Evolutionary conservation across 2,888 invertebrate species (phyloP), one percentile per base, ranked within the genome.

Genomic region (Panopea generosa): DNA sequence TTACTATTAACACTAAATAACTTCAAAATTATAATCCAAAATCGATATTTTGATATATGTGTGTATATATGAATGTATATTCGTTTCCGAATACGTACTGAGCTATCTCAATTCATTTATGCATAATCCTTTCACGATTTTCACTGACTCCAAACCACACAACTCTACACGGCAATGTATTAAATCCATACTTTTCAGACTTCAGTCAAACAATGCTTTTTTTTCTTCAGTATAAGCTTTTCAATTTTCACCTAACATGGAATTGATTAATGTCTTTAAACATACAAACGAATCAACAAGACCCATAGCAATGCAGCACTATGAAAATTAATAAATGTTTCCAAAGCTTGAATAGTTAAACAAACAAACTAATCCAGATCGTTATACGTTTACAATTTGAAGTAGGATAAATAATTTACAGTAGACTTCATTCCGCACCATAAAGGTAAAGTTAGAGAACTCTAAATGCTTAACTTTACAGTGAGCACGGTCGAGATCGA

Each of bases 1-100:
- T 33, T 60, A 60, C 18, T 60, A 29, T 20, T 47, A 60, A 49
- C 59, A 65, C 63, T 65, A 49, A 59, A 69, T 69, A 69, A 75
- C 59, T 69, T 74, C 57, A 62, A 75, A 75, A 65, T 75, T 59
- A 59, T 66, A 69, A 75, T 75, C 75, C 75, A 69, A 75, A 75
- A 75, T 75, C 75, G 75, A 75, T 75, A 75, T 60, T 60, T 60
- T 60, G 60, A 60, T 60, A 60, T 47, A 45, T 60, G 29, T 60
- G 47, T 59, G 22, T 59, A 59, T 59, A 56, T 56, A 16, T 56
- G 45, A 43, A 45, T 59, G 45, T 59, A 45, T 59, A 59, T 59
- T 45, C 40, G n/a, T n/a, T n/a, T n/a, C n/a, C n/a, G n/a, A n/a
- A n/a, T 33, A 33, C 33, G 33, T 33, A 33, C 33, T 33, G 33